A percentile compares a stretch with the other conserved stretches of the same genome.
These are phyloP conservation scores for Atlantisia rogersi DNA, from an alignment of 2,113 vertebrate genomes.

Conservation along the genomic window DNA sequence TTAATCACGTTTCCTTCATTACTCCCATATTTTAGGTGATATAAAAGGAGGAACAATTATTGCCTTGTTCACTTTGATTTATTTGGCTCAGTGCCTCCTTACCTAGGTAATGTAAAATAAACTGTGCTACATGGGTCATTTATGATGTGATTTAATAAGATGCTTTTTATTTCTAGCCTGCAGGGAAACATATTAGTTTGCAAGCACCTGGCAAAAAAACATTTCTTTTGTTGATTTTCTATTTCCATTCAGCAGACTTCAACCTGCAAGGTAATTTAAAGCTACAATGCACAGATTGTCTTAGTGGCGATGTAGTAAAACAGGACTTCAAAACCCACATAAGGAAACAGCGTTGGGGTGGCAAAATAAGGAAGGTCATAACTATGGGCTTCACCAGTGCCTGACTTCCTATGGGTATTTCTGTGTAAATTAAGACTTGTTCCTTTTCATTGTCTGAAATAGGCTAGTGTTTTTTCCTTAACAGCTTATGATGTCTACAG, in stretches of 20 bases:
- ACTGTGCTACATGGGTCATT: conserved; percentile 70
- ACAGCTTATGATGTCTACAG: background rate
- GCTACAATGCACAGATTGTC: conserved; percentile 4
- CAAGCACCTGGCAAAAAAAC: background rate
- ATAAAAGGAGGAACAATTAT: conserved; percentile 66
- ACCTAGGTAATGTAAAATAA: conserved; percentile 72
- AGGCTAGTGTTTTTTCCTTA: background rate
- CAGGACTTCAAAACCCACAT: background rate
- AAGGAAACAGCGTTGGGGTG: background rate
- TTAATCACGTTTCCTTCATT: conserved; percentile 64
- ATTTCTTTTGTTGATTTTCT: conserved; percentile 8
- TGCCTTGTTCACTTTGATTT: conserved; percentile 74
- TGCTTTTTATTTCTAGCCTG: conserved; percentile 58
- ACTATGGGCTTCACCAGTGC: background rate
- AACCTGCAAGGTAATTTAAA: conserved; percentile 51
- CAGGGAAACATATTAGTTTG: conserved; percentile 48
- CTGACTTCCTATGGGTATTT: conserved; percentile 7
- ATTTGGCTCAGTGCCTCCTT: conserved; percentile 60
- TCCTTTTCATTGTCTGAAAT: background rate
- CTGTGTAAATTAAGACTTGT: conserved; percentile 4
- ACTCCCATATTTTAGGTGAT: conserved; percentile 56
- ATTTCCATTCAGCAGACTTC: background rate
- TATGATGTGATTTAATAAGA: conserved; percentile 75
- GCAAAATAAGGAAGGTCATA: conserved; percentile 10
- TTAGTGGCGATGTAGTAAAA: background rate